These are phyloP conservation scores for Turdus rufiventris DNA, from an alignment of 2,113 vertebrate species.

Conservation along the genomic window DNA sequence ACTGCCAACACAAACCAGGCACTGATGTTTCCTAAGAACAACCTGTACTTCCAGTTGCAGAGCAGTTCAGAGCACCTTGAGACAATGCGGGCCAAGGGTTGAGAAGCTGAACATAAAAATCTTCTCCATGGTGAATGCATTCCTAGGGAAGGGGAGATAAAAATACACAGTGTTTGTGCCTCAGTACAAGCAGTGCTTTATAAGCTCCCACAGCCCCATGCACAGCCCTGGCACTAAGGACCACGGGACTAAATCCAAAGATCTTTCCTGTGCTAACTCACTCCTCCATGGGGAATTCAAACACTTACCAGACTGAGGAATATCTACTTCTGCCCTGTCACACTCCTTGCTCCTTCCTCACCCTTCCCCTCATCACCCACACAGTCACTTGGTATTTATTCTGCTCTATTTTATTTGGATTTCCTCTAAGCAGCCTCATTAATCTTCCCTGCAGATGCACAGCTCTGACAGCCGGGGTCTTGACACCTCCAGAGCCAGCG, in stretches of 20 bases:
- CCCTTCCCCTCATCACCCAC: constrained; percentile 51
- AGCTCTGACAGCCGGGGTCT: constrained; percentile 67
- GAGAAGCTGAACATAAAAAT: background rate
- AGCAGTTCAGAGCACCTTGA: background rate
- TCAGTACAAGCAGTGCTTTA: background rate
- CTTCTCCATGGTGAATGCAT: background rate
- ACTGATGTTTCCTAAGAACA: background rate
- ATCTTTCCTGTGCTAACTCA: constrained; percentile 42
- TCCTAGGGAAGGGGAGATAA: background rate
- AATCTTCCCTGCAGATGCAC: constrained; percentile 72
- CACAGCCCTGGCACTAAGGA: background rate
- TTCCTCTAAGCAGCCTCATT: constrained; percentile 72
- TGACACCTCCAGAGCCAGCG: constrained; percentile 49
- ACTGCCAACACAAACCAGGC: background rate
- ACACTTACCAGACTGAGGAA: background rate
- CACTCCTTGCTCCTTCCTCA: background rate
- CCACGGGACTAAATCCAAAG: background rate
- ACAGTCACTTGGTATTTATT: constrained; percentile 51
- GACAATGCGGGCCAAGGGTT: background rate
- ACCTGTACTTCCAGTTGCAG: background rate
- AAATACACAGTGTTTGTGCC: background rate
- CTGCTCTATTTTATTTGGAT: constrained; percentile 69
- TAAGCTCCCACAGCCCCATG: background rate
- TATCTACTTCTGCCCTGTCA: background rate
- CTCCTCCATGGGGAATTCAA: constrained; percentile 38